These are phyloP conservation scores for Nannoperca obscura DNA, from an alignment of 2,797 vertebrate species.

Conservation along the genomic window DNA sequence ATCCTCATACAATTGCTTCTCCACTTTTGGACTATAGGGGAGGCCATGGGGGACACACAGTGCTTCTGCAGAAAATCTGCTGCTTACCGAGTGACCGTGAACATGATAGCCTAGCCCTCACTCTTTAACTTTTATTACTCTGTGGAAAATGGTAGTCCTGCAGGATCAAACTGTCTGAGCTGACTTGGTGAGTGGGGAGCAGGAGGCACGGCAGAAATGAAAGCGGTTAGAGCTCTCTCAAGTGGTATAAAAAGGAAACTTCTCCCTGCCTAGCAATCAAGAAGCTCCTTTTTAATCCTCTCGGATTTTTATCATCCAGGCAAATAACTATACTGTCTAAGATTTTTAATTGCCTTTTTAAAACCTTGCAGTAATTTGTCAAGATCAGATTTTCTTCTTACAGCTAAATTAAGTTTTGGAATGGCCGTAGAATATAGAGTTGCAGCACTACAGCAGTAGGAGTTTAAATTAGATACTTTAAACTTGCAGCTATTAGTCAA, in stretches of 20 bases:
- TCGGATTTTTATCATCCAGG: conserved; percentile 56
- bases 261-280: conserved; percentile 33
- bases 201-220: conserved; percentile 40
- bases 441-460: conserved; percentile 7
- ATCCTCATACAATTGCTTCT: conserved; percentile 78
- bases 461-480: conserved; percentile 47
- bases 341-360: conserved; percentile 60
- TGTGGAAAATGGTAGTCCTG: conserved; percentile 68
- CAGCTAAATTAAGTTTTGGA: conserved; percentile 43
- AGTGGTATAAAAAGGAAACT: conserved; percentile 69
- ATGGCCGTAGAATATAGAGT: conserved; percentile 35
- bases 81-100: conserved; percentile 73
- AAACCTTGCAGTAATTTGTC: conserved; percentile 50
- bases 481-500: conserved; percentile 42
- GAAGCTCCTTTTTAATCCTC: conserved; percentile 40
- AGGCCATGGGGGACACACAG: conserved; percentile 59
- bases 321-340: conserved; percentile 52
- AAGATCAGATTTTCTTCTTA: conserved; percentile 47
- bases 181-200: conserved; percentile 43
- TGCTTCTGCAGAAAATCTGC: conserved; percentile 68
- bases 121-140: conserved; percentile 78
- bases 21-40: conserved; percentile 57
- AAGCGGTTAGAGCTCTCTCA: conserved; percentile 79
- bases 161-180: conserved; percentile 62
- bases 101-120: conserved; percentile 70